Percentiles rank a stretch among this genome's conserved stretches.
These are phyloP conservation scores for Pyxicephalus adspersus DNA, from an alignment of 2,113 vertebrate species.

Conservation along the genomic window DNA sequence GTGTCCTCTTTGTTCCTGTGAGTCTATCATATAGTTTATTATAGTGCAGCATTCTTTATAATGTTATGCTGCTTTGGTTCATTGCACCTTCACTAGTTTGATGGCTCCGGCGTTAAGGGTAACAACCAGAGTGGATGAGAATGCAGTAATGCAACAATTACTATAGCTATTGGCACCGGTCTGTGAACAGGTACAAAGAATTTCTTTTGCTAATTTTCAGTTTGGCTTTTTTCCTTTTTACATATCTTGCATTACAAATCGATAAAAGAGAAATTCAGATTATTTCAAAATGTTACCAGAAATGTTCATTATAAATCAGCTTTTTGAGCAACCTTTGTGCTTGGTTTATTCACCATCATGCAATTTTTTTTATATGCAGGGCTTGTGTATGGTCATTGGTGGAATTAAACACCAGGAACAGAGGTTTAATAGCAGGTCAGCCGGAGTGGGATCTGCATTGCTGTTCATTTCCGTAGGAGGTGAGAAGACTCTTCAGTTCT, in stretches of 20 bases:
- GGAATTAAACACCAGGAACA: slow-evolving; percentile 87
- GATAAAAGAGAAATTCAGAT: not conserved
- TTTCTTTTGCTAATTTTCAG: too few species aligned
- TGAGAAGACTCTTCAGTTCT: slow-evolving; percentile 63
- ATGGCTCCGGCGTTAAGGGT: too few species aligned
- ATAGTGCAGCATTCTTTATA: not conserved
- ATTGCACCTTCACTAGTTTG: not conserved
- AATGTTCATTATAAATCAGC: not conserved
- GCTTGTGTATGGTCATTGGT: slow-evolving; percentile 88
- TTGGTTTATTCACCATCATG: not conserved
- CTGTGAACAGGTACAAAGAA: too few species aligned
- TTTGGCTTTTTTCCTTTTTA: too few species aligned
- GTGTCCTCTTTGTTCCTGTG: slow-evolving; percentile 84
- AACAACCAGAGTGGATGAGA: not conserved
- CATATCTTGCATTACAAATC: too few species aligned
- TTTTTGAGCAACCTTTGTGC: not conserved
- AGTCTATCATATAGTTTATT: slow-evolving; percentile 55
- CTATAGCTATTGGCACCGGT: too few species aligned
- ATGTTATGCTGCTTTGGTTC: not conserved
- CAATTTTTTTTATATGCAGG: slow-evolving; percentile 65
- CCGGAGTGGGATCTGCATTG: slow-evolving; percentile 82
- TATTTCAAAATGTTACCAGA: too few species aligned
- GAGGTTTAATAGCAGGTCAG: slow-evolving; percentile 85
- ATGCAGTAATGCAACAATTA: not conserved
- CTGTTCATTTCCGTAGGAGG: slow-evolving; percentile 90